These are phyloP conservation scores for Nemapogon koenigi DNA, from an alignment of 2,888 invertebrate species.

Conservation along the genomic window DNA sequence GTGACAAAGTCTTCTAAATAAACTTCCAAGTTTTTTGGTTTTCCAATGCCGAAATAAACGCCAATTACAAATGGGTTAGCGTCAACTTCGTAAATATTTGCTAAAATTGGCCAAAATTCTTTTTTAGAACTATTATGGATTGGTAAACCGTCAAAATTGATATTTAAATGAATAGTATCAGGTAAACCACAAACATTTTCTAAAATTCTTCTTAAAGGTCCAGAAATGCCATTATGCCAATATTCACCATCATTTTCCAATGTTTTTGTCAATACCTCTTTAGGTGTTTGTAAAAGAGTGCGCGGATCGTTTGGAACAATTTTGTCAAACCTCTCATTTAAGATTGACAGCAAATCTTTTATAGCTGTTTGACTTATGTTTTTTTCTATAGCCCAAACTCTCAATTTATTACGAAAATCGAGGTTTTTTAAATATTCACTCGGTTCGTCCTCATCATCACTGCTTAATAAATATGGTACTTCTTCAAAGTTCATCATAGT, in stretches of 20 bases:
- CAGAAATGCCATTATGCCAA: slow-evolving; percentile 12
- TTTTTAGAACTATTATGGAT: slow-evolving; percentile 11
- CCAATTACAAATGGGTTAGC: slow-evolving; percentile 6
- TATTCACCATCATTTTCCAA: slow-evolving; percentile 11
- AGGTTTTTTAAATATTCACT: not conserved
- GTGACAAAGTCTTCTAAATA: slow-evolving; percentile 8
- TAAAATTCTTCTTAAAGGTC: not conserved
- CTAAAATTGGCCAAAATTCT: slow-evolving; percentile 12
- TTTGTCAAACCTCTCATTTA: slow-evolving; percentile 3
- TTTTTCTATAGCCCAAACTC: slow-evolving; percentile 10
- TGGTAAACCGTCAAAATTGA: slow-evolving; percentile 10
- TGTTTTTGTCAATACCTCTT: not conserved
- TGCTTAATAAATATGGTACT: no score
- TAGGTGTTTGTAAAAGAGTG: slow-evolving; percentile 4
- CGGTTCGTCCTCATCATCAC: not conserved
- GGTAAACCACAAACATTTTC: not conserved
- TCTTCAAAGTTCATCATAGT: no score
- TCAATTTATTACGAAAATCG: slow-evolving; percentile 3
- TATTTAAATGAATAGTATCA: slow-evolving; percentile 5
- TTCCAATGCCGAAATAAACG: slow-evolving; percentile 8
- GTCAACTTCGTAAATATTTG: slow-evolving; percentile 6
- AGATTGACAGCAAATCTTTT: slow-evolving; percentile 3
- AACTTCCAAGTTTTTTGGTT: slow-evolving; percentile 1
- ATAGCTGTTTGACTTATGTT: slow-evolving; percentile 10
- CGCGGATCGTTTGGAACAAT: slow-evolving; percentile 3